phyloP scores from a whole-genome alignment of 1,140 invertebrate species.

The Drosophila paulistorum region DNA sequence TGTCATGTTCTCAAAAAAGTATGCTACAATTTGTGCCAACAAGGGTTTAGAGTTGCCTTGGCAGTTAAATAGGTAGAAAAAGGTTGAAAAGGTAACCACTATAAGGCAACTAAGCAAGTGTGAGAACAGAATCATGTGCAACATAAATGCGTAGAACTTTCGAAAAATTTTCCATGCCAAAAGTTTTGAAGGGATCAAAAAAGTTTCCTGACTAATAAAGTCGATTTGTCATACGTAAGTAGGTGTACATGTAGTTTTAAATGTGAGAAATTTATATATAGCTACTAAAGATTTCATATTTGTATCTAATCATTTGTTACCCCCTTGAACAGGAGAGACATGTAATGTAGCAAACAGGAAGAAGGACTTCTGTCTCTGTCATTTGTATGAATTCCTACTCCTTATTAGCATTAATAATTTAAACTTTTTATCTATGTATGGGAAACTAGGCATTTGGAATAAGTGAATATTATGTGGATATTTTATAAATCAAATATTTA shows the following conservation, averaged over 20 bases:
- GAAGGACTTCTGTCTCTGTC: no score
- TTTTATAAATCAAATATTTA: no score
- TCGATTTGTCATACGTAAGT: background rate
- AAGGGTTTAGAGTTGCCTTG: slow-evolving; percentile 1
- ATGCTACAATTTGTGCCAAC: slow-evolving; percentile 41
- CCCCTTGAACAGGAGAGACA: no score
- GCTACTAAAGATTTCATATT: background rate
- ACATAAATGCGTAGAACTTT: slow-evolving; percentile 1
- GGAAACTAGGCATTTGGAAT: no score
- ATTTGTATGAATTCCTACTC: no score
- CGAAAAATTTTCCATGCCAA: background rate
- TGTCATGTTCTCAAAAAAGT: slow-evolving; percentile 46
- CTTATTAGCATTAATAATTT: no score
- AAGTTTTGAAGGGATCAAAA: background rate
- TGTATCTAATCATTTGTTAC: background rate
- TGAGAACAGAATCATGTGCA: slow-evolving; percentile 1
- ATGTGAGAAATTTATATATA: background rate
- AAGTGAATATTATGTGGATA: no score
- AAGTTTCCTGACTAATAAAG: slow-evolving; percentile 2
- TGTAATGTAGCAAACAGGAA: no score
- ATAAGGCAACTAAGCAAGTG: background rate
- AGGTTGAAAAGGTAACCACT: slow-evolving; percentile 2
- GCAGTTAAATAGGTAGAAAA: background rate
- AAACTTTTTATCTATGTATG: no score
- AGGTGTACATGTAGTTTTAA: background rate